A percentile compares a stretch with the other conserved stretches of the same genome.
These are phyloP conservation scores for Brachionus asplanchnoidis DNA, from an alignment of 1,140 invertebrate species.

Conservation along the genomic window DNA sequence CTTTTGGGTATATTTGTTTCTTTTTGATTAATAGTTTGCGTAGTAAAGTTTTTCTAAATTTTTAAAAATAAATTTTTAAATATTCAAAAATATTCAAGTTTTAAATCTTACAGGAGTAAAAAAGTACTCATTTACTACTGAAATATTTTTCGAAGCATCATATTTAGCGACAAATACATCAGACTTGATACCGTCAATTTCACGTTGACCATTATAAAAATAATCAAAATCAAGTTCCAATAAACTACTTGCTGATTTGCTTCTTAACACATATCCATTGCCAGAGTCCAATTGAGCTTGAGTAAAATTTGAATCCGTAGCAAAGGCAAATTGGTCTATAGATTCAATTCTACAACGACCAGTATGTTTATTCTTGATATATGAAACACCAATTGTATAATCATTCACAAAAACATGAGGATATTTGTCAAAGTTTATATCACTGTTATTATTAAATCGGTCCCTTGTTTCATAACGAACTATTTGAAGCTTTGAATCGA, in stretches of 20 bases:
- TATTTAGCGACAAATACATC: neutral
- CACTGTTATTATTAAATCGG: neutral
- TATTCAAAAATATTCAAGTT: neutral
- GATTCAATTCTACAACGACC: neutral
- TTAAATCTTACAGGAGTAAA: neutral
- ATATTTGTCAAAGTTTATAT: neutral
- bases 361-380: slow-evolving; percentile 4
- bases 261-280: neutral
- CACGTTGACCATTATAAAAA: neutral
- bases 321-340: slow-evolving; percentile 3
- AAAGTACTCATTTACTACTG: neutral
- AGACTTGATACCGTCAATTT: neutral
- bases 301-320: neutral
- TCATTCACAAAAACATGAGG: slow-evolving; percentile 22
- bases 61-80: neutral
- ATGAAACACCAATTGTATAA: slow-evolving; percentile 23
- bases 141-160: neutral
- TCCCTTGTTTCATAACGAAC: slow-evolving; percentile 24
- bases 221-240: slow-evolving; percentile 19
- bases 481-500: neutral
- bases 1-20: slow-evolving; percentile 12
- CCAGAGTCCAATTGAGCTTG: neutral
- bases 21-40: neutral
- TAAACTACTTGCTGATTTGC: slow-evolving; percentile 9
- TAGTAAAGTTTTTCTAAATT: neutral